Evolutionary conservation across 2,888 invertebrate species (phyloP).

Genomic region (Leucoma salicis): DNA sequence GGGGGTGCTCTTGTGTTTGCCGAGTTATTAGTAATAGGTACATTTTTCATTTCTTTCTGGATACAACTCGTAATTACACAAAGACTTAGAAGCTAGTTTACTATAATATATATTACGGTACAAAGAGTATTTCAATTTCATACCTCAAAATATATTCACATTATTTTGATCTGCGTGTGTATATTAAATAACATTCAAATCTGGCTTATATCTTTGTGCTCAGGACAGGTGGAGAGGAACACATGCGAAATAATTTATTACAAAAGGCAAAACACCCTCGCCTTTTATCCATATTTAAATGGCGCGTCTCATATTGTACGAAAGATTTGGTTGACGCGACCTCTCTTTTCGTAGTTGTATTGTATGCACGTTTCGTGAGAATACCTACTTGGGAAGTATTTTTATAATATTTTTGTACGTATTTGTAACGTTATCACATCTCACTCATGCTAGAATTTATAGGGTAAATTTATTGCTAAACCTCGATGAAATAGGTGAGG

Average conservation of each 20-base stretch:
- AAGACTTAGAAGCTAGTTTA: no score
- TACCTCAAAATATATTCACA: no score
- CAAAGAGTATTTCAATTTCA: no score
- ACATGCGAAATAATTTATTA: conserved; percentile 44
- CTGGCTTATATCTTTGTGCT: conserved; percentile 15
- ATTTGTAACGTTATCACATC: neutral
- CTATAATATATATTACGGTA: no score
- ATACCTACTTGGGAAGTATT: neutral
- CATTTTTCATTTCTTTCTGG: no score
- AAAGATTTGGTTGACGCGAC: conserved; percentile 18
- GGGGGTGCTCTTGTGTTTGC: no score
- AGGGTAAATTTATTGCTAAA: no score
- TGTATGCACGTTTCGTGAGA: conserved; percentile 7
- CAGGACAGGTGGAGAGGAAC: conserved; percentile 27
- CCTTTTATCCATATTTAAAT: conserved; percentile 48
- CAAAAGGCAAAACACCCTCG: conserved; percentile 35
- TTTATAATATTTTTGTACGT: neutral
- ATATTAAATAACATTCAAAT: conserved; percentile 22
- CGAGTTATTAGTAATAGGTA: no score
- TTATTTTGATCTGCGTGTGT: neutral
- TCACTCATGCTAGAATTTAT: neutral
- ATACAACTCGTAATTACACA: no score
- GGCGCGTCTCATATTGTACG: conserved; percentile 28
- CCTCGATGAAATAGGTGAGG: no score
- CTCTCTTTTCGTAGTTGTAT: conserved; percentile 12